Evolutionary conservation across 2,797 vertebrate genomes (phyloP), one percentile per base, ranked within the genome.

Genomic region (Arrhamphus sclerolepis): DNA sequence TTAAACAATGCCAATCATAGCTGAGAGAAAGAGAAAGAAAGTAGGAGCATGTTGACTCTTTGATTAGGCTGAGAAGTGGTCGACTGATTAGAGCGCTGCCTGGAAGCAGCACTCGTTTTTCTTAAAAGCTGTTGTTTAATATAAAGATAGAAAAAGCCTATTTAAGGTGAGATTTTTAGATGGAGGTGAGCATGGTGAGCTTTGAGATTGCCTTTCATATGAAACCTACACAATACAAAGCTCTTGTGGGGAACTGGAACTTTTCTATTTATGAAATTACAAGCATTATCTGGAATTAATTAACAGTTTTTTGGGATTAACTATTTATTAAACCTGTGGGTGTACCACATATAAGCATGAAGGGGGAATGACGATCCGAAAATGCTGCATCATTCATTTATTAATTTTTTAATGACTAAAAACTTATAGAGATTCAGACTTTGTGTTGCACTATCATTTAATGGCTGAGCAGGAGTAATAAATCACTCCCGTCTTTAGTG

Each of bases 301-400:
- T 70, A 62, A 55, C 44, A 60, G 56, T 47, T 77, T 65, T 26
- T 50, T 80, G 46, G 17, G 66, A 83, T 77, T 26, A 78, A 57
- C 70, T 76, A 82, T 77, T 78, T 77, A 80, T 83, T 42, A 60
- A 11, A 38, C 2, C 13, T 14, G 34, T 16, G 2, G 34, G 22
- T 17, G 47, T 26, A 41, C 46, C 19, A 28, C 39, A 26, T 54
- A 41, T 9, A 3, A 17, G 31, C 34, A 10, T 10, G 17, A 2
- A 3, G 9, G 18, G 9, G 7, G 2, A 4, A n/a, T 57, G 14
- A 41, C 26, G n/a, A 42, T 8, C 42, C 2, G n/a, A 44, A 50
- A 56, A 49, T 39, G 38, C 18, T 0, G 22, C 31, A 19, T 28
- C 66, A 59, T 58, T 19, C 1, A 21, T 9, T 44, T 11, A 29